Evolutionary conservation across 2,113 vertebrate species (phyloP), one percentile per base, ranked within the genome.

Genomic region (Barnardius zonarius): DNA sequence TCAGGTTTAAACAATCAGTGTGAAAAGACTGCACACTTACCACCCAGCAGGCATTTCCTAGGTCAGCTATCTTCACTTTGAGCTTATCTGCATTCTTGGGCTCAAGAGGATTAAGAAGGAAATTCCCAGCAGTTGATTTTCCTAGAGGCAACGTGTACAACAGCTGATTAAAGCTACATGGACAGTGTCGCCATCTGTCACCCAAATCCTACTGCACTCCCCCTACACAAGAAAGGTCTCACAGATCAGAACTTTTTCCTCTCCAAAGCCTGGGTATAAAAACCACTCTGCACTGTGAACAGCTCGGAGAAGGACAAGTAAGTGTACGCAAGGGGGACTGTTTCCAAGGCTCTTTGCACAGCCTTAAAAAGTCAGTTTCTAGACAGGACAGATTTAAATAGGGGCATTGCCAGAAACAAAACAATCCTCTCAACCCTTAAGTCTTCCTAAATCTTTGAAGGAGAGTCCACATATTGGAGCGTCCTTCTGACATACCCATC

Each of bases 1-100:
- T 27, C 82, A 90, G 62, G 62, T 88, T 92, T 75, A 59, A 78
- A 70, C 24, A 55, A 55, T 25, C 68, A 68, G 7, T 6, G 69
- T 88, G 88, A 83, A 88, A 57, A 93, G 78, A 63, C 33, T 61
- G 74, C 63, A 23, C 92, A 98, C 99, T 99, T 97, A 99, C 99
- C 98, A 99, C 99, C 99, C 99, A 99, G 97, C 99, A 99, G 92
- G 99, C 99, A n/a, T 99, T 99, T 92, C 99, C 99, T 48, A 99
- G 98, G 97, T 99, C 99, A 62, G 99, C 99, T 28, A 99, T 99
- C 98, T 99, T 99, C 91, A 99, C 99, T 97, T 98, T 98, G 92
- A 99, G 98, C 93, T 99, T 99, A 90, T 99, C 99, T 88, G 99
- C 98, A 96, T 99, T 99, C 90, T 98, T 95, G 75, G 99, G 98